A percentile compares a stretch with the other conserved stretches of the same genome.
These are phyloP conservation scores for Andrena bicolor DNA, from an alignment of 2,888 invertebrate genomes.

Conservation along the genomic window DNA sequence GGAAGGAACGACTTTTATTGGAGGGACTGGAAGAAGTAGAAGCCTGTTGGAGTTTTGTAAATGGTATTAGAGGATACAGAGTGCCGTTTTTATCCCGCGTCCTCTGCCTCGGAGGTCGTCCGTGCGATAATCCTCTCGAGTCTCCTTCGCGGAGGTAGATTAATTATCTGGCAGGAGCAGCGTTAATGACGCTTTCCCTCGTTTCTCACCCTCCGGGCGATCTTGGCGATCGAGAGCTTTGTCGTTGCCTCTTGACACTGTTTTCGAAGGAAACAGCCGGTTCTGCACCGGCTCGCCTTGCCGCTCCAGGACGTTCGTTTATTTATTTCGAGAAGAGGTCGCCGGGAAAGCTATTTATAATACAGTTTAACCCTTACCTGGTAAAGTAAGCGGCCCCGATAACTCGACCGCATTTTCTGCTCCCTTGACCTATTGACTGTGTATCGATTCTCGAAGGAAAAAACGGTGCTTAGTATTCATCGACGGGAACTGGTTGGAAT, in stretches of 20 bases:
- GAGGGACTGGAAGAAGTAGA: background rate
- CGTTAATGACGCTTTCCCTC: constrained; percentile 40
- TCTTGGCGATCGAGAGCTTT: constrained; percentile 14
- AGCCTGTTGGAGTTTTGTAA: too few relatives aligned
- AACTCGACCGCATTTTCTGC: constrained; percentile 4
- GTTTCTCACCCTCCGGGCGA: background rate
- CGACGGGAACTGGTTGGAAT: background rate
- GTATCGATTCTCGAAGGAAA: background rate
- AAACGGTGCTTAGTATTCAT: background rate
- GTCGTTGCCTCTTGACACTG: constrained; percentile 40
- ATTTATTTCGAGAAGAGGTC: constrained; percentile 23
- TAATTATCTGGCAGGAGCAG: constrained; percentile 36
- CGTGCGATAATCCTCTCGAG: background rate
- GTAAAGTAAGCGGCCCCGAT: background rate
- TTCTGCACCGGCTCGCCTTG: constrained; percentile 49
- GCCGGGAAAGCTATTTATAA: constrained; percentile 37
- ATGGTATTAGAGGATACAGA: too few relatives aligned
- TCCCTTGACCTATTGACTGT: constrained; percentile 23
- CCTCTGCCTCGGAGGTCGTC: background rate
- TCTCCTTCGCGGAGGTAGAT: constrained; percentile 33
- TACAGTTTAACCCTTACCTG: constrained; percentile 25
- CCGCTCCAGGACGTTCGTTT: constrained; percentile 25
- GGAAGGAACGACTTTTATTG: background rate
- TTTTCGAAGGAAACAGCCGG: constrained; percentile 38
- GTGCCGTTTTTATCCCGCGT: too few relatives aligned